Evolutionary conservation across 2,888 invertebrate species (phyloP).

Genomic region (Orgyia antiqua): DNA sequence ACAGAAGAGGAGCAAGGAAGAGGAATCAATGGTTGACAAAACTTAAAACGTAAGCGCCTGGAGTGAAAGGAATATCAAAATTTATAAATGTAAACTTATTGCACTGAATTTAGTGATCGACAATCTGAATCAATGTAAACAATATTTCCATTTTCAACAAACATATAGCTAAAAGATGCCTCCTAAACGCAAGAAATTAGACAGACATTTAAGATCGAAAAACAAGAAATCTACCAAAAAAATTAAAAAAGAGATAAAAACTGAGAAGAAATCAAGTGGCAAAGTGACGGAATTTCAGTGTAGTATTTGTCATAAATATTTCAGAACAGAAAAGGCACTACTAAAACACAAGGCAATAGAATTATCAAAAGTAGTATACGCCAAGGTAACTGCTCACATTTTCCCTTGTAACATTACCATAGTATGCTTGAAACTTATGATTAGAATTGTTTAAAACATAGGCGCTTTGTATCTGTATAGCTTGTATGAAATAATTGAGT

Average conservation of each 20-base stretch:
- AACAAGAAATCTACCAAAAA: slow-evolving; percentile 29
- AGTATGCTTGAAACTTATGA: no score
- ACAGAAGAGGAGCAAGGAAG: neutral
- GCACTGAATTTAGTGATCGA: slow-evolving; percentile 22
- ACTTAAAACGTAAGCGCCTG: slow-evolving; percentile 47
- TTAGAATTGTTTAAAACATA: slow-evolving; percentile 5
- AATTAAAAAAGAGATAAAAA: slow-evolving; percentile 6
- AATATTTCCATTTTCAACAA: no score
- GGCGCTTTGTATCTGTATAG: no score
- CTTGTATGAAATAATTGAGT: no score
- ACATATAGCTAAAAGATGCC: slow-evolving; percentile 36
- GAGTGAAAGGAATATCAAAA: slow-evolving; percentile 71
- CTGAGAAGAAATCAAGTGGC: slow-evolving; percentile 1
- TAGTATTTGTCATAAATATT: slow-evolving; percentile 16
- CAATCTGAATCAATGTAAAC: slow-evolving; percentile 27
- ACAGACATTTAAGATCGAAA: slow-evolving; percentile 39
- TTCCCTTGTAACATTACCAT: slow-evolving; percentile 4
- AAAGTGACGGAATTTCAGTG: slow-evolving; percentile 11
- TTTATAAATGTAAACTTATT: slow-evolving; percentile 40
- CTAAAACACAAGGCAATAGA: slow-evolving; percentile 11
- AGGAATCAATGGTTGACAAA: slow-evolving; percentile 5
- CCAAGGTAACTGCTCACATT: slow-evolving; percentile 15
- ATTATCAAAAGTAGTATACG: slow-evolving; percentile 7
- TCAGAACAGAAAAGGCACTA: slow-evolving; percentile 11
- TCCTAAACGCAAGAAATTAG: slow-evolving; percentile 46